Evolutionary conservation across 1,140 invertebrate species (phyloP).

Genomic region (Muscidifurax raptorellus): DNA sequence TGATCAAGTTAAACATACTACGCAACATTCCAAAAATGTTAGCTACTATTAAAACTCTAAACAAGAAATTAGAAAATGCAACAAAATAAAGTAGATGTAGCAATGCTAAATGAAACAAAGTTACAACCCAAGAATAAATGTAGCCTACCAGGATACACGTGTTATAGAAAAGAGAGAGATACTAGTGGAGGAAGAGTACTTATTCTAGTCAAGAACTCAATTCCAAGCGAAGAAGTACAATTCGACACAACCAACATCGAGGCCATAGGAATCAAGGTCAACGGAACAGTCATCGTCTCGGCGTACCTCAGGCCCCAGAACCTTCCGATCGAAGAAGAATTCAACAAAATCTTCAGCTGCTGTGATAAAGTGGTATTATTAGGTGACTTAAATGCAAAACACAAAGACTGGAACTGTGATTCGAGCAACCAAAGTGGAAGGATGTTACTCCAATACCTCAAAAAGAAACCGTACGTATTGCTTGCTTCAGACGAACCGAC

Average conservation of each 20-base stretch:
- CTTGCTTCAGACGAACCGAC: constrained; percentile 10
- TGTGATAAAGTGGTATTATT: neutral
- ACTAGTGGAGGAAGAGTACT: constrained; percentile 30
- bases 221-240: neutral
- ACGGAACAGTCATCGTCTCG: neutral
- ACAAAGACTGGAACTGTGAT: constrained; percentile 19
- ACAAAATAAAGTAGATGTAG: constrained; percentile 53
- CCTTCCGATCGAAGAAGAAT: neutral
- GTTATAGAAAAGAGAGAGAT: constrained; percentile 52
- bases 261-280: constrained; percentile 13
- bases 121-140: constrained; percentile 36
- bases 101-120: constrained; percentile 56
- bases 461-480: constrained; percentile 22
- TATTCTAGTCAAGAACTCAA: constrained; percentile 16
- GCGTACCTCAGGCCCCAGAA: neutral
- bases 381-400: constrained; percentile 18
- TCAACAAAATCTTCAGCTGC: neutral
- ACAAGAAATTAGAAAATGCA: neutral
- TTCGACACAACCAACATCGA: neutral
- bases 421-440: constrained; percentile 9
- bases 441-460: neutral
- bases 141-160: constrained; percentile 38
- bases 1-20: constrained; percentile 31
- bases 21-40: constrained; percentile 35
- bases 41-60: constrained; percentile 30